Evolutionary conservation across 2,888 invertebrate species (phyloP).

Genomic region (Metellina segmentata): DNA sequence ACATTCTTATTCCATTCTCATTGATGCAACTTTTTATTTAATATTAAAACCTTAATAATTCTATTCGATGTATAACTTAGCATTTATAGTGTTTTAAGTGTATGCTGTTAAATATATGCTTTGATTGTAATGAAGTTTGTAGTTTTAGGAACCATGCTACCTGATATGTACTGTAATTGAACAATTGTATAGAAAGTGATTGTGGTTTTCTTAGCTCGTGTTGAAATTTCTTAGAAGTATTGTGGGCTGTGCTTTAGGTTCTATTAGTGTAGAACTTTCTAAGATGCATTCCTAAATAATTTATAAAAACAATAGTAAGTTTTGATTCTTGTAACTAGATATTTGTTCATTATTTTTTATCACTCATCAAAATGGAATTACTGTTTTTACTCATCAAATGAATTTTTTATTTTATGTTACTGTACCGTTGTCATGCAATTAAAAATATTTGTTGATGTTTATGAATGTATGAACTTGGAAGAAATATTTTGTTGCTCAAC

Average conservation of each 20-base stretch:
- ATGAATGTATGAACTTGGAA: too few relatives aligned
- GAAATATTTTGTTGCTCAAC: too few relatives aligned
- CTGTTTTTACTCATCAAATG: too few relatives aligned
- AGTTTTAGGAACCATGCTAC: not conserved
- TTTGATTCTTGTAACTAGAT: too few relatives aligned
- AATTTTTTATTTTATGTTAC: too few relatives aligned
- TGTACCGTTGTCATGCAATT: too few relatives aligned
- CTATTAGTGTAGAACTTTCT: not conserved
- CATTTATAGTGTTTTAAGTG: constrained; percentile 16
- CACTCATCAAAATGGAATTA: too few relatives aligned
- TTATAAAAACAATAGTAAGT: too few relatives aligned
- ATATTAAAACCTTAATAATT: not conserved
- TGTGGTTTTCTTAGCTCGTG: not conserved
- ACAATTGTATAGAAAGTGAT: not conserved
- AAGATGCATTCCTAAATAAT: not conserved
- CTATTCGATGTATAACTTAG: not conserved
- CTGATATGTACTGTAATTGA: not conserved
- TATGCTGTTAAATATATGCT: constrained; percentile 31
- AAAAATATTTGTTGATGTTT: too few relatives aligned
- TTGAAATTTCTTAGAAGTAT: not conserved
- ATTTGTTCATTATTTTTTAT: too few relatives aligned
- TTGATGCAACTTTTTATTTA: not conserved
- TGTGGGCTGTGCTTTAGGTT: not conserved
- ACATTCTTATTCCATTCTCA: not conserved
- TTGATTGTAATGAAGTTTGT: constrained; percentile 24